Conservation (phyloP, 1,140 invertebrate genomes). For the Globodera ellingtonae region DNA sequence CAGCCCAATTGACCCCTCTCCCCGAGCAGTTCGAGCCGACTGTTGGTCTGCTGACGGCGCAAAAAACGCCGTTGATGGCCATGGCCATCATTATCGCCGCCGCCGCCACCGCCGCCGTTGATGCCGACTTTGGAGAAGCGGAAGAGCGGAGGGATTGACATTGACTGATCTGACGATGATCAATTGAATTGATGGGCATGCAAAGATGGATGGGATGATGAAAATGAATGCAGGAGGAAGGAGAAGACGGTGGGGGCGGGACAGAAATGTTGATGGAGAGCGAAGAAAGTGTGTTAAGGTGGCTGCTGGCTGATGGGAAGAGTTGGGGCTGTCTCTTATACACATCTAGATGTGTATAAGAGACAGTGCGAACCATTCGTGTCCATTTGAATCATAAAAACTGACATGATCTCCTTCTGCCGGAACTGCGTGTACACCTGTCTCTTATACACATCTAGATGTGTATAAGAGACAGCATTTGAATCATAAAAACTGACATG, state of each 20-base stretch:
- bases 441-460: no score
- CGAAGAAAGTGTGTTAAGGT: not conserved
- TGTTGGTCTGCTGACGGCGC: constrained; percentile 18
- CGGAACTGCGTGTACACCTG: no score
- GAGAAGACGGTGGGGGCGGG: not conserved
- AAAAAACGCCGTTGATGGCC: constrained; percentile 9
- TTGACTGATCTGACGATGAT: not conserved
- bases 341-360: no score
- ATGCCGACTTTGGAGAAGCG: constrained; percentile 13
- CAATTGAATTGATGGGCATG: no score
- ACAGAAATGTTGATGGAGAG: constrained; percentile 2
- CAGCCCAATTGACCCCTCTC: not conserved
- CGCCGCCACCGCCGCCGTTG: constrained; percentile 1
- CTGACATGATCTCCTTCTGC: no score
- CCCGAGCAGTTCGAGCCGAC: constrained; percentile 11
- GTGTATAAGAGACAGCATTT: no score
- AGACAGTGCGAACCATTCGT: no score
- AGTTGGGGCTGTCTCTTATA: no score
- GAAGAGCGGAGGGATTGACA: constrained; percentile 8
- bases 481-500: no score
- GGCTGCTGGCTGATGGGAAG: not conserved
- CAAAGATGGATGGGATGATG: not conserved
- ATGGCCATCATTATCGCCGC: not conserved
- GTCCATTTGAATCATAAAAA: not conserved
- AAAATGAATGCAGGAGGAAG: not conserved